Base-by-base conservation (phyloP, 1,140 invertebrate genomes). In the Solenopsis invicta region DNA sequence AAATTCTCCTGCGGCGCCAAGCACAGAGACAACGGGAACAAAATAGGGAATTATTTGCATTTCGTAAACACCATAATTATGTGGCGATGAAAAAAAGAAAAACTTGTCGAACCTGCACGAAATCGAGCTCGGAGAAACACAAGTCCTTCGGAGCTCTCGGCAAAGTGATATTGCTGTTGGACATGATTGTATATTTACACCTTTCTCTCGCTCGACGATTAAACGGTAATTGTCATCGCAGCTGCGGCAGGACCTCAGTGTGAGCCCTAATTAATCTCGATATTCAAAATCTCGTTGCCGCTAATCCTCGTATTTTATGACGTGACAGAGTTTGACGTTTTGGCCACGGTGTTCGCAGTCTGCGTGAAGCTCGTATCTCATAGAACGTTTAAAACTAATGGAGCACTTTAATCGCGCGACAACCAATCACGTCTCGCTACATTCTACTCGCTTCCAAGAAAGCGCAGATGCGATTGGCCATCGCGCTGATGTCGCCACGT, bases 1-100 rank as follows among this genome's bases (percentile, higher is more conserved):
- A 99, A 99, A 89, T 97, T 97, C 76, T 97, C 96, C 97, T 98
- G 93, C 72, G 37, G 96, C 41, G 96, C 67, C 62, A 48, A 87
- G 64, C 34, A 56, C 56, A 48, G n/a, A 85, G 59, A 81, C n/a
- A 69, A 59, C 10, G n/a, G n/a, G 13, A 59, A 0, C 37, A 0
- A 50, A 34, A 41, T 34, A 41, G 56, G 56, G 16, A 56, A 29
- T 29, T 29, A 24, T 59, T 41, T 59, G 59, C 13, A 21, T 59
- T 9, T 37, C 24, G 2, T 21, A 12, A 74, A 72, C 10, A 82
- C 18, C 64, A 45, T 54, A 61, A 78, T 29, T 56, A 12, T 59
- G 12, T n/a, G 12, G 10, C 10, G 16, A 24, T 48, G 10, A 41
- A 34, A 52, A 29, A 16, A 56, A 41, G 34, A 52, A 29, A 16